Conservation (phyloP, 2,113 vertebrate species). For the Cercopithecus mona region DNA sequence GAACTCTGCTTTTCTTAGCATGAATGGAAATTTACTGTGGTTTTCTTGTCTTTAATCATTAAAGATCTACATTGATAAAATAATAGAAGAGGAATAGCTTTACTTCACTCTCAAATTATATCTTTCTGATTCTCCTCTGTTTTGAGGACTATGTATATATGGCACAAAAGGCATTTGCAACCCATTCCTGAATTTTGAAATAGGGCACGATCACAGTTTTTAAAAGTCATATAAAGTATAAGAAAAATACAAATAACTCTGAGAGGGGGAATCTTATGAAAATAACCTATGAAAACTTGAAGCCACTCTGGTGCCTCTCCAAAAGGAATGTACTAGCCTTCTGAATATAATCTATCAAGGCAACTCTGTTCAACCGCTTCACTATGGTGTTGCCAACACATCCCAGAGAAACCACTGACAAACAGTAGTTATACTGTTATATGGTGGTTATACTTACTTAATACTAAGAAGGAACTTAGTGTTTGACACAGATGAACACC, state of each 20-base stretch:
- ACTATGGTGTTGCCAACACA: neutral
- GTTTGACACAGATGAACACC: neutral
- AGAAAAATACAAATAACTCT: neutral
- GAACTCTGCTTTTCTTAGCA: neutral
- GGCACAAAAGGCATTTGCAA: neutral
- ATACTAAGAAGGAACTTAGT: no score
- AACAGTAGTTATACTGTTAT: neutral
- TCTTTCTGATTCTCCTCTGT: neutral
- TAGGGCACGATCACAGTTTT: neutral
- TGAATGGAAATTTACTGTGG: slow-evolving; percentile 4
- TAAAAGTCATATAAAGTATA: neutral
- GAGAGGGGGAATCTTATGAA: neutral
- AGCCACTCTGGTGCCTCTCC: neutral
- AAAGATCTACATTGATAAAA: neutral
- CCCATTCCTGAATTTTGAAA: neutral
- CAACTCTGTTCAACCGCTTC: neutral
- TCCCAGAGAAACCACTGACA: neutral
- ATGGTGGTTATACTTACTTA: no score
- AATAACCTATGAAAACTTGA: neutral
- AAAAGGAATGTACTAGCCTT: neutral
- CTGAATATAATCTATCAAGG: no score
- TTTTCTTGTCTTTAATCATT: slow-evolving; percentile 37
- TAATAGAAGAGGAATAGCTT: neutral
- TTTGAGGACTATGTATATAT: neutral
- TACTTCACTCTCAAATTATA: neutral